phyloP scores from a whole-genome alignment of 2,797 vertebrate species.

The Ctenochaetus hawaiiensis region DNA sequence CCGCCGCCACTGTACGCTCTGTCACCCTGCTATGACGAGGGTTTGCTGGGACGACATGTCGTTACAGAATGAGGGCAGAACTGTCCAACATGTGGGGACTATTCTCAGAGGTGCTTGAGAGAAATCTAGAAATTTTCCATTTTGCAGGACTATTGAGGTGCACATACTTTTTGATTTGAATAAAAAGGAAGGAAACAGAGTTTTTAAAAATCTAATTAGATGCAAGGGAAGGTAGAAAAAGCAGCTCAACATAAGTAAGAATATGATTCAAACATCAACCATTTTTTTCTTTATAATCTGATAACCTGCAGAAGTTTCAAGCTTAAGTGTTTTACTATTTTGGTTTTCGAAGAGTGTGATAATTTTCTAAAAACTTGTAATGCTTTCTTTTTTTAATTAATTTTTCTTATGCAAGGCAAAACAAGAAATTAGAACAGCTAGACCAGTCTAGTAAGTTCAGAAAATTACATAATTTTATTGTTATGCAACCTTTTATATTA shows the following conservation, averaged over 20 bases:
- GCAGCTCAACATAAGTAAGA: too few species aligned
- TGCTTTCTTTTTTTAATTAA: not conserved
- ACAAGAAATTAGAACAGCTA: too few species aligned
- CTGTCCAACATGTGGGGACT: slow-evolving; percentile 21
- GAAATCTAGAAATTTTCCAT: not conserved
- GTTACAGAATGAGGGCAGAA: slow-evolving; percentile 59
- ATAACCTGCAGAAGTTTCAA: not conserved
- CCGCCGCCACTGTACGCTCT: slow-evolving; percentile 47
- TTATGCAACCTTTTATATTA: too few species aligned
- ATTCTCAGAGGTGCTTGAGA: slow-evolving; percentile 53
- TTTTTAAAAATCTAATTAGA: not conserved
- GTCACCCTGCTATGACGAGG: slow-evolving; percentile 67
- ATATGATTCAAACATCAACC: not conserved
- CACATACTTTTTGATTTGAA: not conserved
- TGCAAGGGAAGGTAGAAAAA: not conserved
- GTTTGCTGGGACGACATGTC: slow-evolving; percentile 58
- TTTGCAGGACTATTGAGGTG: not conserved
- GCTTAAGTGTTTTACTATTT: not conserved
- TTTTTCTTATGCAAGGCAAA: too few species aligned
- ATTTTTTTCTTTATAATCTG: not conserved
- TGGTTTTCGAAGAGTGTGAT: too few species aligned
- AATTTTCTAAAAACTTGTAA: not conserved
- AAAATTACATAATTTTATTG: too few species aligned
- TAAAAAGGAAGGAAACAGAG: not conserved
- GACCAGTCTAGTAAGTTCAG: too few species aligned